Evolutionary conservation across 2,888 invertebrate genomes (phyloP).

Genomic region (Xestia rhomboidea): DNA sequence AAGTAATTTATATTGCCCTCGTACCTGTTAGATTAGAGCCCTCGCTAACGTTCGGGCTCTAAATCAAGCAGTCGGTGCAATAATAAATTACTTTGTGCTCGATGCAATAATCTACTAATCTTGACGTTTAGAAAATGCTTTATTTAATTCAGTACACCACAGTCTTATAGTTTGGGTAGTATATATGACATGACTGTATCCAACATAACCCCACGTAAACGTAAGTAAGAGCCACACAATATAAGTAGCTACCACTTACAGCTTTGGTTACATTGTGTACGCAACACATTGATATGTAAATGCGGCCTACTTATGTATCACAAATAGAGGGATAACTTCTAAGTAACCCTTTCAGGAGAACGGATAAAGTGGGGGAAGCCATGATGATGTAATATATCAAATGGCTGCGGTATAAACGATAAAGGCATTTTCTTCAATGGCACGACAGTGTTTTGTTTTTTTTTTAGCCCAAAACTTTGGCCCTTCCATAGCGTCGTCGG

Average conservation of each 20-base stretch:
- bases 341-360: slow-evolving; percentile 19
- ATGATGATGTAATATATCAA: slow-evolving; percentile 6
- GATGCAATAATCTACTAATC: too few relatives aligned
- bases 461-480: background rate
- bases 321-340: slow-evolving; percentile 12
- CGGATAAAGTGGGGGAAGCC: background rate
- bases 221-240: background rate
- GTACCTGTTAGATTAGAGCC: too few relatives aligned
- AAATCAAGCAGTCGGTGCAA: too few relatives aligned
- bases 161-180: too few relatives aligned
- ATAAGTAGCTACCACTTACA: background rate
- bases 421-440: background rate
- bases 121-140: too few relatives aligned
- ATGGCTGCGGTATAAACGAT: background rate
- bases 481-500: background rate
- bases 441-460: background rate
- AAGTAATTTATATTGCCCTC: too few relatives aligned
- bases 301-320: slow-evolving; percentile 18
- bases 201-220: background rate
- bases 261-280: slow-evolving; percentile 21
- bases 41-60: too few relatives aligned
- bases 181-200: background rate
- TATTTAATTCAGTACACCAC: background rate
- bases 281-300: slow-evolving; percentile 50
- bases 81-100: too few relatives aligned